Evolutionary conservation across 2,888 invertebrate genomes (phyloP).

Genomic region (Tetanocera ferruginea): DNA sequence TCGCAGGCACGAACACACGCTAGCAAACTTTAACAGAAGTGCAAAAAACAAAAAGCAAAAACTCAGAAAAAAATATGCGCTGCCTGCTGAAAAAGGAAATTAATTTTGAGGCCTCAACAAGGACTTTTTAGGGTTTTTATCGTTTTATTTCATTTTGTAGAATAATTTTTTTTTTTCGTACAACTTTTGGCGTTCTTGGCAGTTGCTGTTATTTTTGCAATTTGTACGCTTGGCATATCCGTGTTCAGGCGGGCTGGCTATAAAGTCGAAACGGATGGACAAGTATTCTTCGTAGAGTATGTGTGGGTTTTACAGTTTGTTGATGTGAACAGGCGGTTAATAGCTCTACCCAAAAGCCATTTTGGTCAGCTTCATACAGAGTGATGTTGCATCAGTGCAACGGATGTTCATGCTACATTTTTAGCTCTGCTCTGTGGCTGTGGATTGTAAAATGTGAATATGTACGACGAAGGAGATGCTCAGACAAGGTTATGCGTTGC

Average conservation of each 20-base stretch:
- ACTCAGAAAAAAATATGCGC: conserved; percentile 16
- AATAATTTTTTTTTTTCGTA: conserved; percentile 18
- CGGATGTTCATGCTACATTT: conserved; percentile 5
- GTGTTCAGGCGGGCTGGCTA: not conserved
- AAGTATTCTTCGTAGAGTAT: too few relatives aligned
- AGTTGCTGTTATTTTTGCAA: conserved; percentile 3
- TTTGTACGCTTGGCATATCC: not conserved
- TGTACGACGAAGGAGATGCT: not conserved
- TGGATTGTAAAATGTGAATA: conserved; percentile 1
- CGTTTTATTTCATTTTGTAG: too few relatives aligned
- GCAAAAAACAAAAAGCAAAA: not conserved
- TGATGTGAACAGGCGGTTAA: not conserved
- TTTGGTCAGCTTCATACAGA: not conserved
- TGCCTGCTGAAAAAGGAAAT: conserved; percentile 23
- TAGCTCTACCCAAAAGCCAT: not conserved
- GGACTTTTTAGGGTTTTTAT: conserved; percentile 10
- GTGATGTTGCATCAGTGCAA: conserved; percentile 9
- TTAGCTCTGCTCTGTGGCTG: not conserved
- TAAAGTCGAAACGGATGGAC: too few relatives aligned
- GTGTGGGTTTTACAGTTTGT: too few relatives aligned
- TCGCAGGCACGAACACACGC: too few relatives aligned
- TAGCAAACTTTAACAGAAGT: not conserved
- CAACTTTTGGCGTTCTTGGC: conserved; percentile 23
- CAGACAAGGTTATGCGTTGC: not conserved
- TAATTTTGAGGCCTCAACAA: conserved; percentile 28